Conservation (phyloP, 2,797 vertebrate species). For the Enteromius treurensis region DNA sequence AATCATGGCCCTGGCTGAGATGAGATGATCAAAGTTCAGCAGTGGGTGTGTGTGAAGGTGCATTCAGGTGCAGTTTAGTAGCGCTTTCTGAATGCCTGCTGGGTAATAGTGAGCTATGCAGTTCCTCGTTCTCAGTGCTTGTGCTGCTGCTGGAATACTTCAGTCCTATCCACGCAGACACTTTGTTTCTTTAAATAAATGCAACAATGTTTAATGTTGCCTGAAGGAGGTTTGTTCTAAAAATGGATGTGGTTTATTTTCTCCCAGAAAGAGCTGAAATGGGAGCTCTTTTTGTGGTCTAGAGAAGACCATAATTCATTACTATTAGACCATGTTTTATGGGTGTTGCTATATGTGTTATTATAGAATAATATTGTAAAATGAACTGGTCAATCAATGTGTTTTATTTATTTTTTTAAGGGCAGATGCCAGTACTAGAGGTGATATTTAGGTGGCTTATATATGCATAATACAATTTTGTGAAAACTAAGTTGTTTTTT, state of each 20-base stretch:
- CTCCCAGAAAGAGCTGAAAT: neutral
- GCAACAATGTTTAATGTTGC: conserved; percentile 24
- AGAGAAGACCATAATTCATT: neutral
- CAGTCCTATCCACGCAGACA: neutral
- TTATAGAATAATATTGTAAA: neutral
- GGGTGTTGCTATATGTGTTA: neutral
- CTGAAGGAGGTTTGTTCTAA: conserved; percentile 30
- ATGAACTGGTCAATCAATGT: neutral
- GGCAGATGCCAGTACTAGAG: neutral
- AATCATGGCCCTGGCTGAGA: conserved; percentile 15
- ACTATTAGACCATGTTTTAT: neutral
- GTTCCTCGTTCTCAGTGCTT: conserved; percentile 19
- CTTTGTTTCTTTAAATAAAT: conserved; percentile 24
- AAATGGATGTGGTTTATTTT: conserved; percentile 22
- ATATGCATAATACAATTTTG: neutral
- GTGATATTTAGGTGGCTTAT: neutral
- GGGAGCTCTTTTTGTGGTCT: conserved; percentile 10
- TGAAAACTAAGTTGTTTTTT: too few relatives aligned
- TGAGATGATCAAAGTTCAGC: conserved; percentile 36
- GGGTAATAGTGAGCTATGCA: conserved; percentile 2
- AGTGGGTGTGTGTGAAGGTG: conserved; percentile 62
- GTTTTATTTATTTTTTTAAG: neutral
- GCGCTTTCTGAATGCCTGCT: neutral
- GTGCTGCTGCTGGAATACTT: conserved; percentile 14
- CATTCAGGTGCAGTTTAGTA: conserved; percentile 58